phyloP scores from a whole-genome alignment of 2,113 vertebrate species.

The Nothobranchius furzeri region DNA sequence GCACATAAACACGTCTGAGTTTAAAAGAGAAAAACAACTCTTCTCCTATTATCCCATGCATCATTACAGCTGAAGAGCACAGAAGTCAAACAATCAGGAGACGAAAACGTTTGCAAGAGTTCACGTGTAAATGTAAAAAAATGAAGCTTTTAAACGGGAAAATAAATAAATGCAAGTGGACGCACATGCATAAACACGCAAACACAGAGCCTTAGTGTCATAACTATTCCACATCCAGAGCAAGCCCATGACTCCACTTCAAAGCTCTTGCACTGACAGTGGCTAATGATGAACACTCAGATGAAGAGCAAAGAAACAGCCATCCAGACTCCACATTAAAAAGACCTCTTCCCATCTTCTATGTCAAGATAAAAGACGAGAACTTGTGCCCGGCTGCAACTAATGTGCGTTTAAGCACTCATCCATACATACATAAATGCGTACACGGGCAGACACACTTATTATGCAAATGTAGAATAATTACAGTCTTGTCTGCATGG shows the following conservation, averaged over 20 bases:
- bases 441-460: slow-evolving; percentile 67
- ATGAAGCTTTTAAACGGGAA: slow-evolving; percentile 14
- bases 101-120: slow-evolving; percentile 28
- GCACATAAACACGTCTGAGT: slow-evolving; percentile 13
- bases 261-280: slow-evolving; percentile 67
- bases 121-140: slow-evolving; percentile 19
- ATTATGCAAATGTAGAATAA: slow-evolving; percentile 76
- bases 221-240: slow-evolving; percentile 49
- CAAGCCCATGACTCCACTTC: slow-evolving; percentile 69
- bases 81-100: slow-evolving; percentile 35
- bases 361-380: slow-evolving; percentile 66
- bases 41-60: slow-evolving; percentile 31
- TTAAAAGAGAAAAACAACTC: slow-evolving; percentile 27
- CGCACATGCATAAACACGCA: slow-evolving; percentile 48
- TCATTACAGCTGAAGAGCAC: slow-evolving; percentile 36
- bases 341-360: slow-evolving; percentile 61
- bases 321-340: slow-evolving; percentile 63
- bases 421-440: slow-evolving; percentile 69
- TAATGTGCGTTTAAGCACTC: slow-evolving; percentile 75
- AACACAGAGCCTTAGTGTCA: slow-evolving; percentile 54
- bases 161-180: slow-evolving; percentile 41
- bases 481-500: slow-evolving; percentile 66
- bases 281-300: slow-evolving; percentile 75
- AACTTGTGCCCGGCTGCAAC: slow-evolving; percentile 42
- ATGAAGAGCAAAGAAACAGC: slow-evolving; percentile 73